These are phyloP conservation scores for Guaruba guarouba DNA, from an alignment of 2,113 vertebrate genomes.

Conservation along the genomic window DNA sequence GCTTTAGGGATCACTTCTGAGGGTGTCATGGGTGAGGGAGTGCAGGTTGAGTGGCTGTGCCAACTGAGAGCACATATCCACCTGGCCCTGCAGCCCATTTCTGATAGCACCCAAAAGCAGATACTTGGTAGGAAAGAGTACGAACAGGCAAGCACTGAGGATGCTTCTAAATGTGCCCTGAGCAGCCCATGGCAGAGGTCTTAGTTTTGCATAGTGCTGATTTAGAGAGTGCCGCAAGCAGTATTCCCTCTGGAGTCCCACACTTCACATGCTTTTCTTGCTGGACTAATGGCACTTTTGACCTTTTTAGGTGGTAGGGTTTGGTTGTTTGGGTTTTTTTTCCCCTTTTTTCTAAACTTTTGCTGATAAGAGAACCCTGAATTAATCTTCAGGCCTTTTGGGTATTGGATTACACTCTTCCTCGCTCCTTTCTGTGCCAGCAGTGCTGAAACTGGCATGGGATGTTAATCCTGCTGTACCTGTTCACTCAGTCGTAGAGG, in stretches of 20 bases:
- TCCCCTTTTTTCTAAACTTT: constrained; percentile 21
- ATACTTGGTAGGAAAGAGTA: no score
- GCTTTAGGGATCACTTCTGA: not conserved
- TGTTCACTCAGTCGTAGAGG: constrained; percentile 38
- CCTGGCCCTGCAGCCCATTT: not conserved
- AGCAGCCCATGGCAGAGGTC: not conserved
- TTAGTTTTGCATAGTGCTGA: not conserved
- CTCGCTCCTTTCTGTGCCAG: not conserved
- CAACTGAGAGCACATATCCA: not conserved
- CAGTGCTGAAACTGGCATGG: constrained; percentile 9
- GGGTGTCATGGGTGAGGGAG: accelerated
- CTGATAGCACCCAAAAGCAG: not conserved
- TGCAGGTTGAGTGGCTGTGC: accelerated
- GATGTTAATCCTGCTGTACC: constrained; percentile 39
- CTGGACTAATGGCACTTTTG: not conserved
- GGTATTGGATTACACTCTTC: constrained; percentile 34
- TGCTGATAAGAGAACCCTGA: constrained; percentile 26
- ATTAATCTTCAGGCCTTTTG: constrained; percentile 43
- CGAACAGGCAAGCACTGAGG: not conserved
- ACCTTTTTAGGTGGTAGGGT: not conserved
- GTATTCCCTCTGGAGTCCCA: not conserved
- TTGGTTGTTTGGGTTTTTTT: not conserved
- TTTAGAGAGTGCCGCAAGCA: not conserved
- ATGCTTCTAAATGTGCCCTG: not conserved
- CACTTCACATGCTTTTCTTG: not conserved